Base-by-base conservation (phyloP, 2,113 vertebrate genomes). In the Sylvia atricapilla region DNA sequence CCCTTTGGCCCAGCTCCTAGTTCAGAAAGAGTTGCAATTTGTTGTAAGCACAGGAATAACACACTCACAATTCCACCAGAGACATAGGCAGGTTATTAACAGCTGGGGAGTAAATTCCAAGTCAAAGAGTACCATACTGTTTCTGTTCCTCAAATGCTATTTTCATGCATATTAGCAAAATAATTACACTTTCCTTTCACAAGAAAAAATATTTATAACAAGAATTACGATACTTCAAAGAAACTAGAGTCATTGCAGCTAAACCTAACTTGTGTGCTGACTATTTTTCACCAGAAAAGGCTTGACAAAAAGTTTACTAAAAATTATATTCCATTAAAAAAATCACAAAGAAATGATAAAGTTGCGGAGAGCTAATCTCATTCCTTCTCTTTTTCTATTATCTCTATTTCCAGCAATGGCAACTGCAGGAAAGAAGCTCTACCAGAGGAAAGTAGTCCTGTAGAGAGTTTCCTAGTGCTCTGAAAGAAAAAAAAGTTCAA, bases 91-190 rank as follows among this genome's bases (percentile, higher is more conserved):
- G 52, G 59, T 92, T 89, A 83, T 95, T 90, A 95, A 73, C 86
- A 93, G 41, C 78, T 81, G 82, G 63, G 41, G 63, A 90, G n/a
- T 56, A 94, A 92, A 94, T 90, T 93, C 72, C 80, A 69, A 87
- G 52, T 87, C 85, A 94, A 94, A 93, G 18, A 81, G 59, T 64
- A 67, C 75, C 92, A 91, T 93, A 92, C 75, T 94, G 81, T 90
- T 95, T 94, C 49, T 1, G 0, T 78, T 91, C 39, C 39, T 87
- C 78, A 84, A 67, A 64, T 53, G 39, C 22, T 82, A 41, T 89
- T 91, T 95, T 93, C 70, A 70, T 93, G 63, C 56, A 62, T 77
- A 77, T 92, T 89, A 93, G 52, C 78, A 86, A 93, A 96, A 91
- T 74, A 89, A 77, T 93, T 92, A 62, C 37, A 76, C 50, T 93